These are phyloP conservation scores for Myiagra hebetior DNA, from an alignment of 2,113 vertebrate genomes.

Conservation along the genomic window DNA sequence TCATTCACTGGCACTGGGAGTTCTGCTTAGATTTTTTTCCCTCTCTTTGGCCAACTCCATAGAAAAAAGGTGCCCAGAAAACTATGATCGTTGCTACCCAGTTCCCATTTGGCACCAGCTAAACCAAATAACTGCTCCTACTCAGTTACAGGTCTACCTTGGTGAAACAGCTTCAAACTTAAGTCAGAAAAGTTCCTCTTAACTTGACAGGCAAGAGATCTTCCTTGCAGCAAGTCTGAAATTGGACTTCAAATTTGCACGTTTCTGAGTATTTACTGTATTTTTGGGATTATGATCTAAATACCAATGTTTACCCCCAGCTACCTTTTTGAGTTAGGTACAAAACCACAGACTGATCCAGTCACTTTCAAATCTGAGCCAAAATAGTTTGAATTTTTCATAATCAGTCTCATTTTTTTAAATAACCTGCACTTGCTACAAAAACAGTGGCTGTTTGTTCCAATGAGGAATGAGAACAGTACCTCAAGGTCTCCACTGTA, in stretches of 20 bases:
- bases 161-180: not conserved
- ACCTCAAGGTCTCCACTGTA: not conserved
- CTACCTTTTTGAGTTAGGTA: not conserved
- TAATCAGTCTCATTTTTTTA: not conserved
- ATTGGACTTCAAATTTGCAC: not conserved
- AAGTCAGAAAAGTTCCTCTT: not conserved
- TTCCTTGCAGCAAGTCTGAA: not conserved
- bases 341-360: not conserved
- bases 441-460: not conserved
- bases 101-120: not conserved
- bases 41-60: not conserved
- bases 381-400: not conserved
- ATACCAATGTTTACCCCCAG: not conserved
- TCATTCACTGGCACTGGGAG: not conserved
- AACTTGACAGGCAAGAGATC: not conserved
- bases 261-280: not conserved
- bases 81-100: not conserved
- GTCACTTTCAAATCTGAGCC: not conserved
- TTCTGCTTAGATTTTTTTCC: not conserved
- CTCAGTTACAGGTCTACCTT: not conserved
- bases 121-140: not conserved
- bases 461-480: not conserved
- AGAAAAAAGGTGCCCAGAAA: not conserved
- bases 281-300: not conserved
- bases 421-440: not conserved